Evolutionary conservation across 2,888 invertebrate species (phyloP).

Genomic region (Calephelis perditalis): DNA sequence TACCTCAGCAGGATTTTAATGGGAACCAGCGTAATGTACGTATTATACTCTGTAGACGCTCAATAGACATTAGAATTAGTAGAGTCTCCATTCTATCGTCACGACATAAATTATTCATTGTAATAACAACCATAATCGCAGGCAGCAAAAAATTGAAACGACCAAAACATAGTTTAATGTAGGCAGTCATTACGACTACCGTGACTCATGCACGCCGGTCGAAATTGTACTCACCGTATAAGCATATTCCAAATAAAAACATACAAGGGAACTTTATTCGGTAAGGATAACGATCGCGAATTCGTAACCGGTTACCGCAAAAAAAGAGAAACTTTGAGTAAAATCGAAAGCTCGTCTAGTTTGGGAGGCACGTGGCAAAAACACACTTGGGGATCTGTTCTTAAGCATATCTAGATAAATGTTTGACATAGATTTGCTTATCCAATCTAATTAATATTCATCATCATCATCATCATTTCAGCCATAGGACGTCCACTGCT

Average conservation of each 20-base stretch:
- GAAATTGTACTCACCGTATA: not conserved
- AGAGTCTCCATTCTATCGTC: too few species aligned
- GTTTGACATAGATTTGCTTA: too few species aligned
- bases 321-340: slow-evolving; percentile 16
- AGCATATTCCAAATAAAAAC: not conserved
- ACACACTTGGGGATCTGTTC: not conserved
- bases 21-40: too few species aligned
- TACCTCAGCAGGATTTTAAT: too few species aligned
- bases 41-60: too few species aligned
- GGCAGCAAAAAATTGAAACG: not conserved
- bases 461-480: too few species aligned
- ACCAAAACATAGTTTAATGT: not conserved
- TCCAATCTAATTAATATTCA: too few species aligned
- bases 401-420: too few species aligned
- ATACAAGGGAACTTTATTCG: slow-evolving; percentile 8
- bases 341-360: slow-evolving; percentile 16
- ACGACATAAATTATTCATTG: too few species aligned
- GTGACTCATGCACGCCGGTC: not conserved
- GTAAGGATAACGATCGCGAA: slow-evolving; percentile 1
- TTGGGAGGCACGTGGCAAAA: not conserved
- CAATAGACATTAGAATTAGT: too few species aligned
- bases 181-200: not conserved
- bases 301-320: slow-evolving; percentile 13
- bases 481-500: too few species aligned
- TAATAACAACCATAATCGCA: not conserved